Base-by-base conservation (phyloP, 2,888 invertebrate genomes). In the Omphaloscelis lunosa region DNA sequence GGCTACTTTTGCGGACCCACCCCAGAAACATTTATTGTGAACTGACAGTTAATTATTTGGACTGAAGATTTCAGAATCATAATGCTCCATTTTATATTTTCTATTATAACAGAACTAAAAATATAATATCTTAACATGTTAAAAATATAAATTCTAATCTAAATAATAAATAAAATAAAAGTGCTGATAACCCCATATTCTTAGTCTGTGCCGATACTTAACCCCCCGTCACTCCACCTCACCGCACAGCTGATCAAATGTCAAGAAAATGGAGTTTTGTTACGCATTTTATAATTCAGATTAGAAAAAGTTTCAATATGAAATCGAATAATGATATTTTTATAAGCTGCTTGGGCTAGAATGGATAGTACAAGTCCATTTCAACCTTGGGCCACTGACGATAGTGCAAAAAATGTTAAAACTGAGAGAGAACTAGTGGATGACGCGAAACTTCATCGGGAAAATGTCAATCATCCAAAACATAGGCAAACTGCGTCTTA, bases 391-490 rank as follows among this genome's bases (percentile, higher is more conserved):
- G 93, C 96, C 82, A 92, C 93, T 89, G 96, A 96, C 85, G 96
- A 96, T 90, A 95, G 94, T 94, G 94, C 93, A 82, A 95, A 95
- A 95, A 95, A 95, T 94, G 94, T 95, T 91, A 96, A 96, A 95
- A 93, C 94, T 87, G 96, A 96, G 90, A 93, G 93, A 93, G 95
- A 96, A 94, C 90, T 95, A 94, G 95, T 93, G 93, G 96, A 96
- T 96, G 96, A 96, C 96, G 96, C 96, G 95, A 96, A 96, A 96
- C 96, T 96, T 96, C 96, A 95, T 94, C 95, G 95, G 93, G 96
- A 96, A 96, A 96, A 96, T 96, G 96, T 96, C 96, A 96, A 96
- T 96, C 96, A 96, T 95, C 96, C 96, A 96, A 96, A 96, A 96
- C 96, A 96, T 95, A 96, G 96, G 96, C 96, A 96, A 96, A 96